These are phyloP conservation scores for Rhopalosiphum nymphaeae DNA, from an alignment of 2,888 invertebrate species.

Conservation along the genomic window DNA sequence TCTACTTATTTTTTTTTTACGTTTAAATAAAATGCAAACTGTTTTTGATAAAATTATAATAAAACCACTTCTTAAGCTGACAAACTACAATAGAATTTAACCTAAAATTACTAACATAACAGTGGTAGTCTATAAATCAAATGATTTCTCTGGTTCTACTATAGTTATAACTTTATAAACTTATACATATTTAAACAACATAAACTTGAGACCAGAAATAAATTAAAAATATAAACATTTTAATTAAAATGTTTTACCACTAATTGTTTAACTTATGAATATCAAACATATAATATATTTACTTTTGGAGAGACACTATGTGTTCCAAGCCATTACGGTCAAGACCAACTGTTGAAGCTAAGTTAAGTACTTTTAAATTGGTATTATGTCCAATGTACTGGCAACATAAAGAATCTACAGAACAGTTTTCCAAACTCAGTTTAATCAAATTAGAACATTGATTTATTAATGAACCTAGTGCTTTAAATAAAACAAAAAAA, in stretches of 20 bases:
- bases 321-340: conserved; percentile 76
- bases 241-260: too few species aligned
- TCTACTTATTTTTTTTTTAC: not conserved
- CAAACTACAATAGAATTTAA: not conserved
- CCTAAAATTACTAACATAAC: too few species aligned
- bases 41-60: not conserved
- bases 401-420: conserved; percentile 77
- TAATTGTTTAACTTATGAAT: not conserved
- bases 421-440: conserved; percentile 86
- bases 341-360: conserved; percentile 85
- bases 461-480: conserved; percentile 74
- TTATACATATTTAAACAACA: conserved; percentile 16
- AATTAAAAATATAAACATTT: too few species aligned
- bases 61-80: not conserved
- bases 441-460: conserved; percentile 82
- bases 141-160: not conserved
- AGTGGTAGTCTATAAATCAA: not conserved
- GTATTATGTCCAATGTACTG: conserved; percentile 77
- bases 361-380: conserved; percentile 83
- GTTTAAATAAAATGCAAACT: not conserved
- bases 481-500: conserved; percentile 70
- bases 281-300: not conserved
- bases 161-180: not conserved
- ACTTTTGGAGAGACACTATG: conserved; percentile 72
- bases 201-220: too few species aligned